These are phyloP conservation scores for Drosophila pseudotalamancana DNA, from an alignment of 2,888 invertebrate genomes.

Conservation along the genomic window DNA sequence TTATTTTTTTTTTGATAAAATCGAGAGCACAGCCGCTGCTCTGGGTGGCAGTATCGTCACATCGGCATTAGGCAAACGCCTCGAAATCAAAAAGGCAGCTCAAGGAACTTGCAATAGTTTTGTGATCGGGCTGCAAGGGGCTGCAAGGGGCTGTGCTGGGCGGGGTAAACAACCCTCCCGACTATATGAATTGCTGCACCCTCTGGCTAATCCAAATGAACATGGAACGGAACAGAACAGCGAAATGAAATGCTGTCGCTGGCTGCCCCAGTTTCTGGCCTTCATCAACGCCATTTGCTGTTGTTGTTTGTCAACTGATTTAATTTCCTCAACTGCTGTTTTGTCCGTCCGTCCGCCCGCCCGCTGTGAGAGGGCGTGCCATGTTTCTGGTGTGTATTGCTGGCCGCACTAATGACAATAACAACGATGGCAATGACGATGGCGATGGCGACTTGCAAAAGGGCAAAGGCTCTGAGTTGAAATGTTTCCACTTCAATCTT, in stretches of 20 bases:
- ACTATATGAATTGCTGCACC: constrained; percentile 44
- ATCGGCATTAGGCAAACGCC: constrained; percentile 82
- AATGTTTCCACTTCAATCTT: constrained; percentile 50
- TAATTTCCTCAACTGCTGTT: constrained; percentile 67
- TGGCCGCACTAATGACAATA: constrained; percentile 66
- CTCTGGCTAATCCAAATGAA: constrained; percentile 72
- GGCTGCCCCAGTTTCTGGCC: constrained; percentile 34
- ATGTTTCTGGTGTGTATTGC: constrained; percentile 50
- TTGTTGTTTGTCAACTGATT: constrained; percentile 79
- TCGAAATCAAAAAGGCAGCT: constrained; percentile 83
- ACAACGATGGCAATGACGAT: too few relatives aligned
- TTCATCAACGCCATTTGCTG: constrained; percentile 64
- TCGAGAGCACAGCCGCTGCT: constrained; percentile 22
- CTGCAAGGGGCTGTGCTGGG: not conserved
- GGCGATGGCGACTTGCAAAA: constrained; percentile 68
- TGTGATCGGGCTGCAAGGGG: constrained; percentile 21
- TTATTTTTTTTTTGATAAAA: too few relatives aligned
- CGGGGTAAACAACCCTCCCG: constrained; percentile 57
- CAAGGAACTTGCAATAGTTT: constrained; percentile 54
- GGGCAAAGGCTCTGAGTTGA: constrained; percentile 63
- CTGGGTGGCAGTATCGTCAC: constrained; percentile 81
- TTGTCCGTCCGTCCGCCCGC: constrained; percentile 34
- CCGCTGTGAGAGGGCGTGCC: constrained; percentile 72
- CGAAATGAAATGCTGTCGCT: constrained; percentile 15
- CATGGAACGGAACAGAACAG: too few relatives aligned